These are phyloP conservation scores for Stegostoma tigrinum DNA, from an alignment of 2,113 vertebrate genomes.

Conservation along the genomic window DNA sequence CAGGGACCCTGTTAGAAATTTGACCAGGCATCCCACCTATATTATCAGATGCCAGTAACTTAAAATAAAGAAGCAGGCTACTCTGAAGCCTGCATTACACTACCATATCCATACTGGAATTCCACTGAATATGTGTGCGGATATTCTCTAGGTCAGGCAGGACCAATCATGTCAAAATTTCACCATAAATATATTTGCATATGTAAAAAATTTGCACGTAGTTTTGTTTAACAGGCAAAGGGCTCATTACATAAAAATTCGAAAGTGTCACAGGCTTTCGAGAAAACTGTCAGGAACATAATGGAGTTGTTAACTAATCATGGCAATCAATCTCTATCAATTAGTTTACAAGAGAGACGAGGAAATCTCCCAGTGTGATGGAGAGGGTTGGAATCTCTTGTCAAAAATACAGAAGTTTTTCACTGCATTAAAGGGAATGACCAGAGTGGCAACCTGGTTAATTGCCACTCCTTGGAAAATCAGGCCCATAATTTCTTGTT, in stretches of 20 bases:
- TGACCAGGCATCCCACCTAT: not conserved
- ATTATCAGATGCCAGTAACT: not conserved
- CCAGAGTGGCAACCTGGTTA: too few species aligned
- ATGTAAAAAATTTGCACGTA: not conserved
- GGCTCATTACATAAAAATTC: not conserved
- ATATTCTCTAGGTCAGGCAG: not conserved
- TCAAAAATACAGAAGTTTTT: too few species aligned
- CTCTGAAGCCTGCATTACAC: not conserved
- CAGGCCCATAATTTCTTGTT: not conserved
- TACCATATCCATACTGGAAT: not conserved
- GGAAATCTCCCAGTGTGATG: not conserved
- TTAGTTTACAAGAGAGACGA: not conserved
- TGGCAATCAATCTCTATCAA: not conserved
- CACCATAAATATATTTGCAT: not conserved
- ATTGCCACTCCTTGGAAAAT: too few species aligned
- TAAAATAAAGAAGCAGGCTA: not conserved
- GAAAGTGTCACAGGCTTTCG: not conserved
- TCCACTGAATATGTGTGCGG: not conserved
- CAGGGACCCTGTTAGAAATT: not conserved
- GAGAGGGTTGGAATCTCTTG: not conserved
- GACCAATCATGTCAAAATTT: not conserved
- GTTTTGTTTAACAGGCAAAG: not conserved
- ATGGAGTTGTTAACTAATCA: not conserved
- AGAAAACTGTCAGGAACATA: not conserved
- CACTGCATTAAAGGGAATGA: too few species aligned